Evolutionary conservation across 2,888 invertebrate species (phyloP).

Genomic region (Tachina grossa): DNA sequence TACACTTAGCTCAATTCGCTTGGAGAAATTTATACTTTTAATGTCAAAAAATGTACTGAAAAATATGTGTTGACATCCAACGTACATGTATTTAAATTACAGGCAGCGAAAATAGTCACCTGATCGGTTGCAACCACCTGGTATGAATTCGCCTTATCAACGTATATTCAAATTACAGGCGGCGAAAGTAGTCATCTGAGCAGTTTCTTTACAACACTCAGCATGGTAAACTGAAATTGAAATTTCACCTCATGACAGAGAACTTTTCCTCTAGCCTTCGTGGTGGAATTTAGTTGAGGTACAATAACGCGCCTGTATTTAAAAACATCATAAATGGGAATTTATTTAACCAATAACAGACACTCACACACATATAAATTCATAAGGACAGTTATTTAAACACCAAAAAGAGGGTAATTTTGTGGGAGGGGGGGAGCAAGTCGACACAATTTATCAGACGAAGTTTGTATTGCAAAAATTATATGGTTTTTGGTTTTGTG

Average conservation of each 20-base stretch:
- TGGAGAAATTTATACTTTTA: no score
- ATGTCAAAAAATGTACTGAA: no score
- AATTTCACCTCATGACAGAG: not conserved
- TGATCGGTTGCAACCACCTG: no score
- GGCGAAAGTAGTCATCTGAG: no score
- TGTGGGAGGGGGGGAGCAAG: not conserved
- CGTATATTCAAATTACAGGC: no score
- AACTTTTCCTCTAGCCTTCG: not conserved
- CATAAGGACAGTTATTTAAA: conserved; percentile 16
- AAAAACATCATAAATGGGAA: conserved; percentile 14
- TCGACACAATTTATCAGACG: conserved; percentile 1
- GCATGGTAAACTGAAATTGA: no score
- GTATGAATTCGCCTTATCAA: no score
- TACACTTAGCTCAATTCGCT: no score
- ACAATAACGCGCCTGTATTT: conserved; percentile 10
- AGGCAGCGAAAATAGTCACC: no score
- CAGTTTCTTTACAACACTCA: no score
- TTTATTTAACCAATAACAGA: conserved; percentile 40
- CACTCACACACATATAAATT: not conserved
- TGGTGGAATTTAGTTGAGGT: not conserved
- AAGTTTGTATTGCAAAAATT: conserved; percentile 49
- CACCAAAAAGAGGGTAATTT: not conserved
- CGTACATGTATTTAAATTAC: no score
- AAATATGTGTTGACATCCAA: no score
- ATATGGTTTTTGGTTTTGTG: conserved; percentile 41